A percentile compares a stretch with the other conserved stretches of the same genome.
phyloP scores from a whole-genome alignment of 2,113 vertebrate species.

The Percina caprodes region DNA sequence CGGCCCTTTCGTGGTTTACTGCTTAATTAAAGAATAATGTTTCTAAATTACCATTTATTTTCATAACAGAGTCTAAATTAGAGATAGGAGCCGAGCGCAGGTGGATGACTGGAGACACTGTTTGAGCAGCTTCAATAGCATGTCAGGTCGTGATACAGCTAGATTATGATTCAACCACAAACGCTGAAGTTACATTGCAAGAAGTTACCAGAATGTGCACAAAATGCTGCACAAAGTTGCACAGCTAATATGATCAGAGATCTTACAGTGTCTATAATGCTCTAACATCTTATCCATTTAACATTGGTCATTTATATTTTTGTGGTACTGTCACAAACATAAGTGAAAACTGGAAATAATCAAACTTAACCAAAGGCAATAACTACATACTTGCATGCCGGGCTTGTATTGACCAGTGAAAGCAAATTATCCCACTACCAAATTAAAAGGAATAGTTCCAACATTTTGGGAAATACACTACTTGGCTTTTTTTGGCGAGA shows the following conservation, averaged over 20 bases:
- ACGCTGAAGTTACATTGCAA: conserved; percentile 1
- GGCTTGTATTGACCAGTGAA: neutral
- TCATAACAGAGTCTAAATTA: conserved; percentile 70
- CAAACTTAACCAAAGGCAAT: neutral
- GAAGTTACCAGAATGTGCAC: neutral
- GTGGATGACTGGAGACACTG: conserved; percentile 53
- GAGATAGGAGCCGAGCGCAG: conserved; percentile 43
- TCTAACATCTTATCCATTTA: neutral
- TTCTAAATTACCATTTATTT: conserved; percentile 69
- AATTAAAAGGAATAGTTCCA: neutral
- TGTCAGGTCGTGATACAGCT: conserved; percentile 14
- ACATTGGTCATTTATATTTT: neutral
- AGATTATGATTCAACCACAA: conserved; percentile 27
- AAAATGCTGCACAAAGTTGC: neutral
- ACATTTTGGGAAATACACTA: neutral
- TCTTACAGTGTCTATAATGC: neutral
- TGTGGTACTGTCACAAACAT: neutral
- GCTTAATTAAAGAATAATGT: conserved; percentile 64
- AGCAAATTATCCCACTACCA: neutral
- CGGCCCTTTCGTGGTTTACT: conserved; percentile 36
- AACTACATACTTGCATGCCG: neutral
- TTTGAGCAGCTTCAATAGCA: conserved; percentile 41
- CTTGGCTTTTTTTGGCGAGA: neutral
- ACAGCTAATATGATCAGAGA: neutral
- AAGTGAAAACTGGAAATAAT: neutral